Base-by-base conservation (phyloP, 2,113 vertebrate genomes). In the Acanthochromis polyacanthus region DNA sequence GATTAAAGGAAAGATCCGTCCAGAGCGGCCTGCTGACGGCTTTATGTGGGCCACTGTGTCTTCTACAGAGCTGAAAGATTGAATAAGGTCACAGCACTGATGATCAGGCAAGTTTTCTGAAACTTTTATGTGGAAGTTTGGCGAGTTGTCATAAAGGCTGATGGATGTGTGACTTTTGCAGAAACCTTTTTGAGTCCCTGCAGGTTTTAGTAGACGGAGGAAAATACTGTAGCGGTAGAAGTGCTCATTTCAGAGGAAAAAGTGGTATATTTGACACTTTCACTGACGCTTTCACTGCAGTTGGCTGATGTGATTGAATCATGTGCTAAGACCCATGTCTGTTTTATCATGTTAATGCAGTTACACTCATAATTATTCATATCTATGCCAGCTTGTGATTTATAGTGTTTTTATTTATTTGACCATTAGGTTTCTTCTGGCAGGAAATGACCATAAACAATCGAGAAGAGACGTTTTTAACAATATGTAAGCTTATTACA, bases 11-110 rank as follows among this genome's bases (percentile, higher is more conserved):
- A 69, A 62, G 46, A 36, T 28, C 51, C 53, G 57, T 67, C 28
- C 23, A 14, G 38, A 23, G 30, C 9, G 7, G 17, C 46, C 43
- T 38, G 36, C 62, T 19, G 51, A 64, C 25, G 23, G 25, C 38
- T 1, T 69, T 51, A 69, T 78, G 19, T 85, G 71, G 80, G 80
- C 59, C 66, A 67, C 58, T 19, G 51, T 48, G 71, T 62, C 58
- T 66, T 43, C 52, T 11, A 32, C 64, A 57, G 4, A 16, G 48
- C 20, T 52, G 2, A 10, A 19, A 20, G 58, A 58, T 36, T 50
- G 50, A 78, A 75, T 55, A 60, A 64, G 81, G 81, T 64, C 81
- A 72, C 60, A 32, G 68, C 55, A 43, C 56, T 32, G 48, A 59
- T 53, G 53, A 55, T 66, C 56, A 25, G 30, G 28, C 58, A n/a